These are phyloP conservation scores for Lordiphosa fenestrarum DNA, from an alignment of 2,888 invertebrate species.

Conservation along the genomic window DNA sequence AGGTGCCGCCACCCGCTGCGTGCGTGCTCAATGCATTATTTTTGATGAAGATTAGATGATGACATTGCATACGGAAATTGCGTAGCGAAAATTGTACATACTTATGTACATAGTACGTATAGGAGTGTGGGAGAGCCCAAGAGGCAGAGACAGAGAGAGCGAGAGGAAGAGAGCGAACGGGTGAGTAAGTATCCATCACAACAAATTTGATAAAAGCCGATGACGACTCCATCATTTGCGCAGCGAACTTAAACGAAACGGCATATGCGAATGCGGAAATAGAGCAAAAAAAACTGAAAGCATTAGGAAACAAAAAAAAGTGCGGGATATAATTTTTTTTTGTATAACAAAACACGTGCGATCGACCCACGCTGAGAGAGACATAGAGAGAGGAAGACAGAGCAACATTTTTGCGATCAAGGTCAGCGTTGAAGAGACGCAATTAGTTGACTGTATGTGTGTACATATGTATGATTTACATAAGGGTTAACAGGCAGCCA, in stretches of 20 bases:
- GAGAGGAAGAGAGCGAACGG: neutral
- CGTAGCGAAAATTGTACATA: constrained; percentile 11
- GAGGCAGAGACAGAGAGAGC: neutral
- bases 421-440: constrained; percentile 1
- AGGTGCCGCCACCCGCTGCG: too few relatives aligned
- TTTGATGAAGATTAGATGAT: constrained; percentile 2
- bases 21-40: neutral
- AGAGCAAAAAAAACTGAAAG: neutral
- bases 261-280: constrained; percentile 29
- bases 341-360: constrained; percentile 11
- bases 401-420: constrained; percentile 4
- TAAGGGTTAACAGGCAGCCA: neutral
- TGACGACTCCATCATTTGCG: constrained; percentile 34
- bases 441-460: too few relatives aligned
- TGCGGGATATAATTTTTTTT: neutral
- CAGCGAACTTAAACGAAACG: constrained; percentile 20
- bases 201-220: constrained; percentile 12
- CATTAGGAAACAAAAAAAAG: neutral
- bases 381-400: neutral
- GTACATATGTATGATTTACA: too few relatives aligned
- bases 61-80: constrained; percentile 17
- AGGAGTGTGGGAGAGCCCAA: constrained; percentile 1
- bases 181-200: neutral
- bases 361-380: constrained; percentile 6
- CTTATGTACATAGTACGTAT: neutral